Base-by-base conservation (phyloP, 2,888 invertebrate genomes). In the Eurytoma adleriae region DNA sequence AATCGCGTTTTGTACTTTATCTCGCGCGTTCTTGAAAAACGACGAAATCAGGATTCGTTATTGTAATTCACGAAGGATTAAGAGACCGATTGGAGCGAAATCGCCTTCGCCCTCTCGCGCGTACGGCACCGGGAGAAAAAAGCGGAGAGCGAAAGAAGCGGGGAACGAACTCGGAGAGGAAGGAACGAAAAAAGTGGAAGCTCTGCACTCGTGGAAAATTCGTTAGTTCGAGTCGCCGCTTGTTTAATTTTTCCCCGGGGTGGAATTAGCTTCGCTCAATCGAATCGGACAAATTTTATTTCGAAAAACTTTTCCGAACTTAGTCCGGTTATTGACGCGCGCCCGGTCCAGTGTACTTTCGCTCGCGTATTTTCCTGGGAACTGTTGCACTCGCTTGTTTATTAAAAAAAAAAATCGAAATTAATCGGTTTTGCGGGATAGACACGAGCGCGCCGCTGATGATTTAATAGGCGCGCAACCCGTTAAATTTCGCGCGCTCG, bases 71-170 rank as follows among this genome's bases (percentile, higher is more conserved):
- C 50, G n/a, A 27, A 16, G 68, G 52, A 54, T 54, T 27, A 54
- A 52, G 54, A 52, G 68, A 52, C 24, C 68, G 24, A 68, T 68
- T 54, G 54, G 67, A 54, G 52, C 14, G 67, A 27, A 52, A 68
- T 68, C 68, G 54, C 57, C 5, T 30, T 61, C 40, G 48, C 59
- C n/a, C 16, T 52, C 24, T 7, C 48, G 27, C 18, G 4, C 3
- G 24, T 5, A 59, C 3, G 14, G 13, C 13, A 14, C 12, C 18
- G n/a, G 1, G 62, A 10, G 62, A 59, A 24, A 72, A 27, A 40
- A 30, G 20, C 27, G 27, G 10, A 13, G 52, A 52, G 16, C n/a
- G 59, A 61, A 40, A 12, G 14, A 50, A 48, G 61, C 57, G 61
- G 27, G 16, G n/a, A 56, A 52, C 24, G 40, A 56, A 20, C 10